Evolutionary conservation across 2,113 vertebrate species (phyloP), one percentile per base, ranked within the genome.

Genomic region (Manacus vitellinus): DNA sequence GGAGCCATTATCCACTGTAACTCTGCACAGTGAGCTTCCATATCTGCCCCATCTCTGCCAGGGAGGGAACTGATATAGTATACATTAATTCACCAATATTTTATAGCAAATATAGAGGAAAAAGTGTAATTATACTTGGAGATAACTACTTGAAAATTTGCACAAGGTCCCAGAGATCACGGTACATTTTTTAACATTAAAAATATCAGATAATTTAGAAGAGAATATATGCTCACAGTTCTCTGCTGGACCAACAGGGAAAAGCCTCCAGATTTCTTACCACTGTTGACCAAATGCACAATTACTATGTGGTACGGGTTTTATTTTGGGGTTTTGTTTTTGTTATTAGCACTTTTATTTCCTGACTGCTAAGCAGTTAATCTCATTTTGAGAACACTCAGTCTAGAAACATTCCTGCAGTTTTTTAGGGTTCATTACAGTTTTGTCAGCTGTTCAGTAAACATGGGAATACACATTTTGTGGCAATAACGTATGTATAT

Each of bases 361-460:
- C 65, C 54, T 51, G 16, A 87, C 20, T 66, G 46, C 30, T 85
- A 71, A 63, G 30, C 33, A 82, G 52, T 75, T 93, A 72, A 91
- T 72, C 37, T 65, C 17, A 49, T 97, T 94, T 74, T 63, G 90
- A 87, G 66, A 94, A 96, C 56, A 87, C 65, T 5, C 12, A 44
- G 28, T 44, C 89, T 95, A 88, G 94, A 97, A 96, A 89, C 52
- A 97, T 79, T 33, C 20, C 51, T 92, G 78, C 39, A 9, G 22
- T 73, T 90, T 73, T 94, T 96, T 43, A 81, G 93, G 93, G 35
- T 72, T 94, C 65, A 47, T 71, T n/a, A 71, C 23, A 84, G 33
- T 37, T 91, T 55, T 71, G 56, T 47, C 65, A 84, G 65, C 51
- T 92, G 80, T 37, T 30, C 28, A 63, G 23, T 33, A 80, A 90